A percentile compares a stretch with the other conserved stretches of the same genome.
phyloP scores from a whole-genome alignment of 2,888 invertebrate species.

The Crepidodera aurea region DNA sequence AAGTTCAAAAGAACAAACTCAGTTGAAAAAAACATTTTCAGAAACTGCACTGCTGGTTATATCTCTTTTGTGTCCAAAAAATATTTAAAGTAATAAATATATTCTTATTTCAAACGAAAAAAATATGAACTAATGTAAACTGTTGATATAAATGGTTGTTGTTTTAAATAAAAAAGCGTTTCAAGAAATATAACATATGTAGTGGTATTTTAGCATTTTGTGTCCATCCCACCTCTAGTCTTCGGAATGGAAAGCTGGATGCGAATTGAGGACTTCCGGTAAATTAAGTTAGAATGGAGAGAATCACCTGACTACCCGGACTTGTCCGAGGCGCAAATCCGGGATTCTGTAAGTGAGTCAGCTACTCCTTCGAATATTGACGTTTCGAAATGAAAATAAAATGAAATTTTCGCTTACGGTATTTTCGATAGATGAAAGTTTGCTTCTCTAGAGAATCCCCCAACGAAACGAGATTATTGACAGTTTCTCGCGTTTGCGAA shows the following conservation, averaged over 20 bases:
- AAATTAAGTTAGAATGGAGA: slow-evolving; percentile 44
- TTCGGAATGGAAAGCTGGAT: slow-evolving; percentile 36
- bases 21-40: too few relatives aligned
- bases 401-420: slow-evolving; percentile 8
- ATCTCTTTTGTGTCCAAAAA: too few relatives aligned
- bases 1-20: too few relatives aligned
- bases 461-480: not conserved
- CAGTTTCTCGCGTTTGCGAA: too few relatives aligned
- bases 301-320: slow-evolving; percentile 43
- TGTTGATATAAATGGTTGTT: too few relatives aligned
- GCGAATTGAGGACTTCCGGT: slow-evolving; percentile 42
- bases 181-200: too few relatives aligned
- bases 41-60: too few relatives aligned
- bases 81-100: too few relatives aligned
- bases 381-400: slow-evolving; percentile 23
- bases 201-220: too few relatives aligned
- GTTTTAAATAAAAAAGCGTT: too few relatives aligned
- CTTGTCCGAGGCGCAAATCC: slow-evolving; percentile 39
- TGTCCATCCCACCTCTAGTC: slow-evolving; percentile 22
- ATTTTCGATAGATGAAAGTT: slow-evolving; percentile 12
- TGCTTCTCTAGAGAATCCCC: not conserved
- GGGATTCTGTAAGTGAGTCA: slow-evolving; percentile 39
- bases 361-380: slow-evolving; percentile 36
- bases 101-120: too few relatives aligned
- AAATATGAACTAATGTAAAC: too few relatives aligned